Percentiles rank a stretch among this genome's conserved stretches.
phyloP scores from a whole-genome alignment of 2,888 invertebrate species.

The Galerucella nymphaeae region DNA sequence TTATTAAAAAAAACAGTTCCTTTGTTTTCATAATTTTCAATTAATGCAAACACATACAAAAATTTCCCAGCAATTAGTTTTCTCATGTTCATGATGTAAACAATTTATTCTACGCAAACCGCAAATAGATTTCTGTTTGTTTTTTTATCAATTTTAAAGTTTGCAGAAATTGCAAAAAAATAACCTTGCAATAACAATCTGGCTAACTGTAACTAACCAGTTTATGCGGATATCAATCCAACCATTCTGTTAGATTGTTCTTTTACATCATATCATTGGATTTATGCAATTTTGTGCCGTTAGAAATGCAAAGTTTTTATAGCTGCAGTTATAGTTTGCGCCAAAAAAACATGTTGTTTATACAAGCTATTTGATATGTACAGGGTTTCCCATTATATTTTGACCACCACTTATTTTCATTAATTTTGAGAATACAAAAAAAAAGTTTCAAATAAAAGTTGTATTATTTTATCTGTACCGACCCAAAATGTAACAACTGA shows the following conservation, averaged over 20 bases:
- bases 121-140: background rate
- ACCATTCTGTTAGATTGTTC: background rate
- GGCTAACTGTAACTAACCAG: constrained; percentile 5
- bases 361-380: background rate
- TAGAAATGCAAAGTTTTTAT: background rate
- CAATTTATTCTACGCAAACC: background rate
- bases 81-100: background rate
- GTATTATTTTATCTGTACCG: no score
- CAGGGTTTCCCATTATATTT: no score
- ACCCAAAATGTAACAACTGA: no score
- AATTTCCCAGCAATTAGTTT: background rate
- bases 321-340: background rate
- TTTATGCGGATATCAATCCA: background rate
- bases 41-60: no score
- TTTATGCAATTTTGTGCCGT: constrained; percentile 7
- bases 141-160: background rate
- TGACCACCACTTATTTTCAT: no score
- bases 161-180: background rate
- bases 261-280: constrained; percentile 1
- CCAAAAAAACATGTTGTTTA: background rate
- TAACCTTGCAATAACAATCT: background rate
- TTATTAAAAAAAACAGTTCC: no score
- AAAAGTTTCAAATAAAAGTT: no score
- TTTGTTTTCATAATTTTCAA: no score
- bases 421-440: no score